phyloP scores from a whole-genome alignment of 2,113 vertebrate genomes.

The Anarhynchus alexandrinus region DNA sequence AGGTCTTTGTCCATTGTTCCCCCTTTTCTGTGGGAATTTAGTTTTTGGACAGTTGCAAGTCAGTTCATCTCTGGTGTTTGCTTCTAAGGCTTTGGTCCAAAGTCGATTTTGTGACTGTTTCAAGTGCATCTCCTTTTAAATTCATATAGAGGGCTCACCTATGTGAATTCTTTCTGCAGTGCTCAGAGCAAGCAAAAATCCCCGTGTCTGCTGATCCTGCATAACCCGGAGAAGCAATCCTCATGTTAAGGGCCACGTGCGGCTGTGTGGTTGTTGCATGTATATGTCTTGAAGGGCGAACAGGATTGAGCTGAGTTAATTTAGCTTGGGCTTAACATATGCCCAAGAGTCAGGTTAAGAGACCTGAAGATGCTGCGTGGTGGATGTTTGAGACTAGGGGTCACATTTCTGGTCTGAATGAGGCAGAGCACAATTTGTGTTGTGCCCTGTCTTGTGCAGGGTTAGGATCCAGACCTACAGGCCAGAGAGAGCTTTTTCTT shows the following conservation, averaged over 20 bases:
- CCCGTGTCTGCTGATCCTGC: not conserved
- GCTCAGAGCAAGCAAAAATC: not conserved
- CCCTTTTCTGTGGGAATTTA: not conserved
- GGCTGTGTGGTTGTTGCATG: not conserved
- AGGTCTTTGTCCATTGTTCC: not conserved
- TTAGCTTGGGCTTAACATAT: not conserved
- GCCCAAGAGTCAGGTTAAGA: not conserved
- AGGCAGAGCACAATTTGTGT: not conserved
- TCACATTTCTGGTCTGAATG: not conserved
- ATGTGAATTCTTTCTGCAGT: not conserved
- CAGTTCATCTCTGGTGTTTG: not conserved
- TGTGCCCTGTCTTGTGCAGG: not conserved
- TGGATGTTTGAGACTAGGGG: not conserved
- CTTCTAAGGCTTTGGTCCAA: not conserved
- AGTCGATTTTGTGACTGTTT: not conserved
- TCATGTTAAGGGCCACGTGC: not conserved
- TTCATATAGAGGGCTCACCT: not conserved
- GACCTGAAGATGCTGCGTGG: not conserved
- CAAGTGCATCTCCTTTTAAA: not conserved
- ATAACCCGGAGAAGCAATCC: not conserved
- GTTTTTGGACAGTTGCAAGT: not conserved
- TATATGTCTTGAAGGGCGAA: not conserved
- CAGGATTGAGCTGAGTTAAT: not conserved
- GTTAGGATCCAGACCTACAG: not conserved
- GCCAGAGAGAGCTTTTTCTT: not conserved